These are phyloP conservation scores for Drosophila anceps DNA, from an alignment of 2,888 invertebrate species.

Conservation along the genomic window DNA sequence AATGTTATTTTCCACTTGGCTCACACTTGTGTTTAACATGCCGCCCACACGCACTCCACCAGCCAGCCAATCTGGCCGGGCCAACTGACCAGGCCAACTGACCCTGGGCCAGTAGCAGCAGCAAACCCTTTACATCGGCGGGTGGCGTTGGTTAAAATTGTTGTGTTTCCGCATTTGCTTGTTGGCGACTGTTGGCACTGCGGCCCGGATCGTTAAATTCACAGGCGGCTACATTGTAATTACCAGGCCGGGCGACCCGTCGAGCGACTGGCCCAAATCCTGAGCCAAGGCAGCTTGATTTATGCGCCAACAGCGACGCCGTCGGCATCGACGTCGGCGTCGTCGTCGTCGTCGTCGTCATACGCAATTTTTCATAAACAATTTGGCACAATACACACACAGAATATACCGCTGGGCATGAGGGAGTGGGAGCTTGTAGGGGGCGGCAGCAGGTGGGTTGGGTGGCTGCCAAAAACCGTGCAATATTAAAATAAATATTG, in stretches of 20 bases:
- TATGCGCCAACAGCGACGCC: constrained; percentile 72
- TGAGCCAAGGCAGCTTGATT: constrained; percentile 76
- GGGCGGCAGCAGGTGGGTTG: constrained; percentile 29
- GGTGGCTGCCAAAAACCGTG: constrained; percentile 56
- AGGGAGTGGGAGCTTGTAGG: not conserved
- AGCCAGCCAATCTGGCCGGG: constrained; percentile 28
- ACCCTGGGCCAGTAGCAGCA: constrained; percentile 26
- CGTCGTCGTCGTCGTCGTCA: constrained; percentile 51
- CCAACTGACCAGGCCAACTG: constrained; percentile 58
- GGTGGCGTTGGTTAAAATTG: constrained; percentile 51
- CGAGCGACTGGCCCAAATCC: constrained; percentile 72
- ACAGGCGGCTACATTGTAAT: constrained; percentile 82
- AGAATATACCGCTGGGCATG: constrained; percentile 38
- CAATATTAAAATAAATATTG: constrained; percentile 82
- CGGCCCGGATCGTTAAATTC: constrained; percentile 75
- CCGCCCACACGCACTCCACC: constrained; percentile 58
- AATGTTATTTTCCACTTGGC: constrained; percentile 82
- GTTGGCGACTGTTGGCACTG: constrained; percentile 57
- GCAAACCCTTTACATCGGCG: constrained; percentile 31
- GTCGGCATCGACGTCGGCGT: constrained; percentile 34
- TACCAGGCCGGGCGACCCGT: constrained; percentile 61
- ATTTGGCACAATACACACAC: constrained; percentile 79
- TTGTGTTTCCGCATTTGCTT: constrained; percentile 73
- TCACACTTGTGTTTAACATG: constrained; percentile 78
- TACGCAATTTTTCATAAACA: constrained; percentile 82